phyloP scores from a whole-genome alignment of 2,888 invertebrate genomes.

The Brachycybe producta region DNA sequence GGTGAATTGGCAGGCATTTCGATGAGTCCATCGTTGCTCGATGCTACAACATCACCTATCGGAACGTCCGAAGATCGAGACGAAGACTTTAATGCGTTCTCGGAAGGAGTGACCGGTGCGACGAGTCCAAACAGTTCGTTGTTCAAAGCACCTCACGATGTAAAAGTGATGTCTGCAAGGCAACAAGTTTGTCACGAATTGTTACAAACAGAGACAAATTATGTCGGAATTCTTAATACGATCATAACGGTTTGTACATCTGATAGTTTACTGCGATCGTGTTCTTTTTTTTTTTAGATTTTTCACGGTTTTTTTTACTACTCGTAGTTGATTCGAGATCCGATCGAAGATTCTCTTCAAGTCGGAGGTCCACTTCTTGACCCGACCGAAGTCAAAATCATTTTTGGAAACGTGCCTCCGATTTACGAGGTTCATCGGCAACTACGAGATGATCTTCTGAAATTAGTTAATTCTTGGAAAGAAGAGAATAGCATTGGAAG shows the following conservation, averaged over 20 bases:
- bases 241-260: constrained; percentile 55
- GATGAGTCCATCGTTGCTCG: constrained; percentile 75
- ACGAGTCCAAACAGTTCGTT: too few species aligned
- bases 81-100: too few species aligned
- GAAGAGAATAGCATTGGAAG: constrained; percentile 79
- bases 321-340: constrained; percentile 81
- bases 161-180: constrained; percentile 57
- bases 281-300: too few species aligned
- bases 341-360: constrained; percentile 73
- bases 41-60: constrained; percentile 72
- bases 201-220: constrained; percentile 92
- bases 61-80: background rate
- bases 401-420: constrained; percentile 88
- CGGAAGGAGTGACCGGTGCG: too few species aligned
- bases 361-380: constrained; percentile 66
- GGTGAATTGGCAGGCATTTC: constrained; percentile 74
- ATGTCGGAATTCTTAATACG: constrained; percentile 84
- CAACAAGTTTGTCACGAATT: constrained; percentile 82
- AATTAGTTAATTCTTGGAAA: constrained; percentile 63
- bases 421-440: constrained; percentile 85
- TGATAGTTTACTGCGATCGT: background rate
- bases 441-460: constrained; percentile 49
- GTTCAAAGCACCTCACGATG: constrained; percentile 29
- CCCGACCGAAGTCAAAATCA: constrained; percentile 82
- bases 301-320: constrained; percentile 1